A percentile compares a stretch with the other conserved stretches of the same genome.
Conservation (phyloP, 2,888 invertebrate species). For the Troides aeacus region DNA sequence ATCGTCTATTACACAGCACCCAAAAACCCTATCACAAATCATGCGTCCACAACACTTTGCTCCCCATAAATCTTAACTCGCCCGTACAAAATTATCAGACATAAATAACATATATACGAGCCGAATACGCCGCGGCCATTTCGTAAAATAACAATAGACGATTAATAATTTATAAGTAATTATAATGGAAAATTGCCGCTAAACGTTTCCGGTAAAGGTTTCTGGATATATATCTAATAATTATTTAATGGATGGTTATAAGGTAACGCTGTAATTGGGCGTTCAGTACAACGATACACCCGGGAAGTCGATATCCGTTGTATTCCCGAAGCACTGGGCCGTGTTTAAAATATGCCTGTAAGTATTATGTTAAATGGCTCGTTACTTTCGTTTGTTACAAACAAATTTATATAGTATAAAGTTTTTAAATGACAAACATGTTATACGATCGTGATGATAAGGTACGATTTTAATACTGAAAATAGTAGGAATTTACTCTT, state of each 20-base stretch:
- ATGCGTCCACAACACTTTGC: constrained; percentile 37
- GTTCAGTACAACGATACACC: constrained; percentile 38
- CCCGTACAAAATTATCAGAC: constrained; percentile 57
- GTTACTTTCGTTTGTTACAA: constrained; percentile 4
- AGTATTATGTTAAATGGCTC: constrained; percentile 24
- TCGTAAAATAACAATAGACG: constrained; percentile 63
- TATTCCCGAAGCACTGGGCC: constrained; percentile 27
- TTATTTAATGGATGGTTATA: constrained; percentile 41
- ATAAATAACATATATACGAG: constrained; percentile 60
- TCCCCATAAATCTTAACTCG: constrained; percentile 35
- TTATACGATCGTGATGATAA: not conserved
- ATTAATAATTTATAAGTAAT: constrained; percentile 75
- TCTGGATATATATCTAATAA: constrained; percentile 58
- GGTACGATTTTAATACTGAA: not conserved
- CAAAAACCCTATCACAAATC: constrained; percentile 38
- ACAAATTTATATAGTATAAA: not conserved
- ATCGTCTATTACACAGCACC: constrained; percentile 17
- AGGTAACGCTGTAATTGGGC: constrained; percentile 54
- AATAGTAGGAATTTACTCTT: no score
- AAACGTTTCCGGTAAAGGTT: constrained; percentile 58
- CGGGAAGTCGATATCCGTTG: constrained; percentile 35
- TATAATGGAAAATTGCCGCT: constrained; percentile 69
- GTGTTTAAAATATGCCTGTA: constrained; percentile 22
- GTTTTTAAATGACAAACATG: not conserved
- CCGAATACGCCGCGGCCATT: constrained; percentile 42